Conservation (phyloP, 2,113 vertebrate genomes). For the Australoheros scitulus region DNA sequence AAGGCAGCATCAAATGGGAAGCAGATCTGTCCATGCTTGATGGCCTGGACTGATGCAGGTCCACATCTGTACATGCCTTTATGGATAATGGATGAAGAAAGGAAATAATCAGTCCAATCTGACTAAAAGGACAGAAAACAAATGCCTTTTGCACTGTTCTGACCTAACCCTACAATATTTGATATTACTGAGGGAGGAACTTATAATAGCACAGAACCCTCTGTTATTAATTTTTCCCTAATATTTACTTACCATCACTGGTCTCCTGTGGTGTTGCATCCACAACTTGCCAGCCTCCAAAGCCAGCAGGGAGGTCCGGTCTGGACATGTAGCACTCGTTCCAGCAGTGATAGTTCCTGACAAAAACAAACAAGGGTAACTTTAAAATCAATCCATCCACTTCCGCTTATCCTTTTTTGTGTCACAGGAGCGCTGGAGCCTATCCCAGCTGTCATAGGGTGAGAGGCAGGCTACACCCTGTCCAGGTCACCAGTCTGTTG, state of each 20-base stretch:
- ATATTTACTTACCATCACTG: constrained; percentile 88
- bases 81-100: constrained; percentile 2
- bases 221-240: background rate
- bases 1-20: constrained; percentile 93
- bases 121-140: background rate
- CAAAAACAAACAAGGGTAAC: background rate
- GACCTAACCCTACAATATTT: background rate
- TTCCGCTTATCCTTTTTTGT: no score
- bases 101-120: background rate
- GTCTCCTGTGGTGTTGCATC: constrained; percentile 97
- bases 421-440: no score
- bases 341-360: constrained; percentile 99
- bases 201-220: background rate
- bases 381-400: background rate
- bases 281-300: constrained; percentile 96
- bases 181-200: no score
- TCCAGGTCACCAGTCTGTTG: background rate
- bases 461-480: background rate
- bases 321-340: constrained; percentile 96
- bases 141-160: background rate
- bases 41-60: constrained; percentile 91
- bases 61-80: constrained; percentile 96
- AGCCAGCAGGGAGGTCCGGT: constrained; percentile 91
- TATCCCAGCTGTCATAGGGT: no score
- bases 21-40: constrained; percentile 93